A percentile compares a stretch with the other conserved stretches of the same genome.
These are phyloP conservation scores for Pterocles gutturalis DNA, from an alignment of 2,113 vertebrate genomes.

Conservation along the genomic window DNA sequence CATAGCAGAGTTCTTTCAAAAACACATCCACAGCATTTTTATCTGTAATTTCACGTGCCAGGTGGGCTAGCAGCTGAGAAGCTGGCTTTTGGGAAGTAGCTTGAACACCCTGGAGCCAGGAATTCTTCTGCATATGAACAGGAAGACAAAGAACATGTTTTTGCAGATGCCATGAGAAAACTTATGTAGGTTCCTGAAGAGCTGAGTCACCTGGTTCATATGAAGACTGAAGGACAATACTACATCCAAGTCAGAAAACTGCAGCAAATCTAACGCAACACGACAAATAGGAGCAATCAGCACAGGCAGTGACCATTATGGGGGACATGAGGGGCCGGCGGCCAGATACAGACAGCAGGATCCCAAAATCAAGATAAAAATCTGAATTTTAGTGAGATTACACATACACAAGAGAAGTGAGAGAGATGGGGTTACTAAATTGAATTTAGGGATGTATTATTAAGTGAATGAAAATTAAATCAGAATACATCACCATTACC, in stretches of 20 bases:
- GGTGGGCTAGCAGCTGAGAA: neutral
- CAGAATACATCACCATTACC: neutral
- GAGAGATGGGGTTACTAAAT: neutral
- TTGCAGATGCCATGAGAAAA: neutral
- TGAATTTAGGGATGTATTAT: neutral
- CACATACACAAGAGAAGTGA: too few species aligned
- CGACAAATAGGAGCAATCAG: neutral
- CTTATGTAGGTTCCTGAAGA: neutral
- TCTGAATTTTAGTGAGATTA: neutral
- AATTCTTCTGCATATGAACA: neutral
- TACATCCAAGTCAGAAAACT: neutral
- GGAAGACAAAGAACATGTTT: rapidly evolving
- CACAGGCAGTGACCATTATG: neutral
- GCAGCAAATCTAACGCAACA: neutral
- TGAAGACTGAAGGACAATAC: neutral
- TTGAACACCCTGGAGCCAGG: rapidly evolving
- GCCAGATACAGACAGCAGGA: neutral
- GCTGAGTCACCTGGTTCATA: neutral
- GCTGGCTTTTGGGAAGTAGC: neutral
- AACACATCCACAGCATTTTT: neutral
- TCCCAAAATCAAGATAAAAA: neutral
- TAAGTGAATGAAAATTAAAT: neutral
- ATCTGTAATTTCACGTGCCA: neutral
- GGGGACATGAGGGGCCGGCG: neutral
- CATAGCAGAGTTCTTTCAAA: neutral